A percentile compares a stretch with the other conserved stretches of the same genome.
These are phyloP conservation scores for Poecilus cupreus DNA, from an alignment of 2,888 invertebrate species.

Conservation along the genomic window DNA sequence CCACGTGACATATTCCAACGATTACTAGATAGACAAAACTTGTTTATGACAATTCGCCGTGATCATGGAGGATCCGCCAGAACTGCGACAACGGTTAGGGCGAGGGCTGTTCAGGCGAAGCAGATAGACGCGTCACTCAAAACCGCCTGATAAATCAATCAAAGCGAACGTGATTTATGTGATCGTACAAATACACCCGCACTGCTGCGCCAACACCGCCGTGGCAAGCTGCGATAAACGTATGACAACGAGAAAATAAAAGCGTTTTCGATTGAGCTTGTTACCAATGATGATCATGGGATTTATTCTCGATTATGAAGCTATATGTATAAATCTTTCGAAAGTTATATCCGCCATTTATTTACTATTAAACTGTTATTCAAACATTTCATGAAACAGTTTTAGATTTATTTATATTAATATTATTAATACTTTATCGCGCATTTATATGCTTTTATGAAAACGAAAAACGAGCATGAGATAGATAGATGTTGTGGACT, in stretches of 20 bases:
- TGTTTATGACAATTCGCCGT: constrained; percentile 47
- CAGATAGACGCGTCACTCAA: constrained; percentile 54
- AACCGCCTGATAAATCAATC: constrained; percentile 56
- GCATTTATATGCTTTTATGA: no score
- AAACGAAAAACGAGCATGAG: no score
- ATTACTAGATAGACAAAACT: constrained; percentile 45
- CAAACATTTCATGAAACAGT: no score
- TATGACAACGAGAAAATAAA: constrained; percentile 41
- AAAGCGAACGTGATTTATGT: constrained; percentile 49
- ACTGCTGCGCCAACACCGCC: neutral
- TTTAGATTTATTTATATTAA: no score
- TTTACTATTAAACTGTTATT: no score
- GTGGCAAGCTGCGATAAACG: constrained; percentile 22
- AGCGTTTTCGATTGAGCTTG: constrained; percentile 11
- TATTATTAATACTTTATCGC: no score
- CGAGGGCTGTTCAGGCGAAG: neutral
- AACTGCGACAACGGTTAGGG: no score
- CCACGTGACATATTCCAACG: constrained; percentile 12
- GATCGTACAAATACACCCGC: neutral
- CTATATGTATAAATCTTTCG: no score
- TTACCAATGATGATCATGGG: neutral
- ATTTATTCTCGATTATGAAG: no score
- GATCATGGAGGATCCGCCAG: neutral
- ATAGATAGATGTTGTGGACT: no score
- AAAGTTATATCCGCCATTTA: no score